Percentiles rank a stretch among this genome's conserved stretches.
These are phyloP conservation scores for Uromys caudimaculatus DNA, from an alignment of 2,797 vertebrate genomes.

Conservation along the genomic window DNA sequence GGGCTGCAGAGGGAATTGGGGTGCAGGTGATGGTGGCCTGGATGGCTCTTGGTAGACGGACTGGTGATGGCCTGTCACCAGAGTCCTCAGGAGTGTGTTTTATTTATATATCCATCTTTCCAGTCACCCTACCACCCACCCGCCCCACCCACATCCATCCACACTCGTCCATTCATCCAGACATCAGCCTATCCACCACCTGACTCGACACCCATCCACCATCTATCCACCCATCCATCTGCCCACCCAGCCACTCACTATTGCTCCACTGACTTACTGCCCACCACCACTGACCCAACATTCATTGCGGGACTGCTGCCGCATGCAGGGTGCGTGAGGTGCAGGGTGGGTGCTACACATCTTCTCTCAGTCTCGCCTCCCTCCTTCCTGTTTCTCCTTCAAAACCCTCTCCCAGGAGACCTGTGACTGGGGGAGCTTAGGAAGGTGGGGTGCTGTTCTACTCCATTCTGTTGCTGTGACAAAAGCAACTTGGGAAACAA, in stretches of 20 bases:
- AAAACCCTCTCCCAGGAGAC: neutral
- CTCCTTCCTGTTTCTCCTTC: neutral
- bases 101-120: neutral
- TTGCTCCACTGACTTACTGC: too few species aligned
- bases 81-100: neutral
- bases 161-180: neutral
- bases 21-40: neutral
- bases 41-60: neutral
- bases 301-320: too few species aligned
- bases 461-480: neutral
- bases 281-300: too few species aligned
- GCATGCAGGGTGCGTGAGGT: too few species aligned
- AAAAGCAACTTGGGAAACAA: too few species aligned
- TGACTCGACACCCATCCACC: accelerated
- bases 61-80: neutral
- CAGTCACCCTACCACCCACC: too few species aligned
- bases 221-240: too few species aligned
- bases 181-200: neutral
- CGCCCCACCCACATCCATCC: neutral
- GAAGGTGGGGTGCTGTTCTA: neutral
- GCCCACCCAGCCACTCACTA: accelerated
- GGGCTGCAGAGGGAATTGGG: neutral
- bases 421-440: neutral
- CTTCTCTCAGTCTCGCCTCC: neutral
- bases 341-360: too few species aligned